Evolutionary conservation across 2,113 vertebrate genomes (phyloP).

Genomic region (Spea multiplicata): DNA sequence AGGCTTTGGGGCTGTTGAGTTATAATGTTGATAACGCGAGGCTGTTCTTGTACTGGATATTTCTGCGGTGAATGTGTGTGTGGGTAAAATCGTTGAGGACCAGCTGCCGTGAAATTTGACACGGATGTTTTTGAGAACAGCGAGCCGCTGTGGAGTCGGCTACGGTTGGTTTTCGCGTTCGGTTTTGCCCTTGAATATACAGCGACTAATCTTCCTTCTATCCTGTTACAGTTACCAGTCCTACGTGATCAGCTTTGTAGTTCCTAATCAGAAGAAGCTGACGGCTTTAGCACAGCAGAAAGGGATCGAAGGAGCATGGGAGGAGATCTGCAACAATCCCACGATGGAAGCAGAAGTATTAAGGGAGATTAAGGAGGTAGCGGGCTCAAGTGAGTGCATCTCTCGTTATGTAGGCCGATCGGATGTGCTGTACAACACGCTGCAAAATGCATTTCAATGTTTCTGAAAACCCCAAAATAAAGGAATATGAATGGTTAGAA

Average conservation of each 20-base stretch:
- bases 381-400: slow-evolving; percentile 80
- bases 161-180: neutral
- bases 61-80: too few species aligned
- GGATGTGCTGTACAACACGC: too few species aligned
- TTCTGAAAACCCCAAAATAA: too few species aligned
- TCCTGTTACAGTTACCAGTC: slow-evolving; percentile 81
- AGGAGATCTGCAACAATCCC: slow-evolving; percentile 89
- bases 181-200: neutral
- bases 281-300: slow-evolving; percentile 79
- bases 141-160: too few species aligned
- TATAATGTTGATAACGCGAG: too few species aligned
- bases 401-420: slow-evolving; percentile 1
- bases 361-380: slow-evolving; percentile 82
- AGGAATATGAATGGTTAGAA: too few species aligned
- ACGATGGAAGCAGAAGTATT: slow-evolving; percentile 88
- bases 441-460: too few species aligned
- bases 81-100: too few species aligned
- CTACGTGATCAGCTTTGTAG: slow-evolving; percentile 95
- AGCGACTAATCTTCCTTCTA: slow-evolving; percentile 41
- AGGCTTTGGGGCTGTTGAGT: too few species aligned
- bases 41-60: too few species aligned
- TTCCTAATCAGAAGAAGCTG: slow-evolving; percentile 91
- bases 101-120: too few species aligned
- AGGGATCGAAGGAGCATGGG: slow-evolving; percentile 76
- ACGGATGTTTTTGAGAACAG: too few species aligned